Percentiles rank a stretch among this genome's conserved stretches.
Evolutionary conservation across 2,113 vertebrate genomes (phyloP).

Genomic region (Poeciliopsis retropinna): DNA sequence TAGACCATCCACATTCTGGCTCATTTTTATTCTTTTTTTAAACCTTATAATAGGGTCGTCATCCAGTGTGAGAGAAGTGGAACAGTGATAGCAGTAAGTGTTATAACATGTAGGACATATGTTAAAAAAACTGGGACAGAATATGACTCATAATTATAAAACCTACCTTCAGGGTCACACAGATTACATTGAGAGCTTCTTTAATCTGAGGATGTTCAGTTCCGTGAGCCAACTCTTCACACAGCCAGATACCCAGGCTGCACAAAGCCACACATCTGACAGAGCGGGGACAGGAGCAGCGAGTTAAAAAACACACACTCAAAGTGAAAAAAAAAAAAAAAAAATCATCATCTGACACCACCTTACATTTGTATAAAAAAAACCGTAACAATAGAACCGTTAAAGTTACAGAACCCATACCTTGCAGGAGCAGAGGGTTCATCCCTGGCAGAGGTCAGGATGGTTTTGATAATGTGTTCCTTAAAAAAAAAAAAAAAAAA

Average conservation of each 20-base stretch:
- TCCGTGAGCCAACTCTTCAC: constrained; percentile 92
- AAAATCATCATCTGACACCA: neutral
- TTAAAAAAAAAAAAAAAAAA: constrained; percentile 65
- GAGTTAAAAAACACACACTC: constrained; percentile 5
- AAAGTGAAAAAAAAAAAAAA: neutral
- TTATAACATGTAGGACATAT: too few relatives aligned
- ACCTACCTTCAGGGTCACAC: constrained; percentile 95
- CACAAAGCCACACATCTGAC: constrained; percentile 95
- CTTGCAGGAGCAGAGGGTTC: constrained; percentile 96
- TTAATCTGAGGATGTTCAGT: constrained; percentile 96
- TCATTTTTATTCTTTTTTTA: too few relatives aligned
- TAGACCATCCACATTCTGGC: too few relatives aligned
- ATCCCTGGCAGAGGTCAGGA: constrained; percentile 92
- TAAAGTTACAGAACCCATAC: constrained; percentile 66
- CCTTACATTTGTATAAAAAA: neutral
- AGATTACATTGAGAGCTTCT: constrained; percentile 97
- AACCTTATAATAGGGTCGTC: too few relatives aligned
- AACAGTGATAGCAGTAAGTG: too few relatives aligned
- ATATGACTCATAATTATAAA: neutral
- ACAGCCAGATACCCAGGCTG: constrained; percentile 97
- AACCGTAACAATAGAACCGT: neutral
- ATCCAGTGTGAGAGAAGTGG: too few relatives aligned
- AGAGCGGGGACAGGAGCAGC: neutral
- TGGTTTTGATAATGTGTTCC: constrained; percentile 96
- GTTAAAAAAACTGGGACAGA: neutral